phyloP scores from a whole-genome alignment of 2,888 invertebrate species.

The Hypomecis punctinalis region DNA sequence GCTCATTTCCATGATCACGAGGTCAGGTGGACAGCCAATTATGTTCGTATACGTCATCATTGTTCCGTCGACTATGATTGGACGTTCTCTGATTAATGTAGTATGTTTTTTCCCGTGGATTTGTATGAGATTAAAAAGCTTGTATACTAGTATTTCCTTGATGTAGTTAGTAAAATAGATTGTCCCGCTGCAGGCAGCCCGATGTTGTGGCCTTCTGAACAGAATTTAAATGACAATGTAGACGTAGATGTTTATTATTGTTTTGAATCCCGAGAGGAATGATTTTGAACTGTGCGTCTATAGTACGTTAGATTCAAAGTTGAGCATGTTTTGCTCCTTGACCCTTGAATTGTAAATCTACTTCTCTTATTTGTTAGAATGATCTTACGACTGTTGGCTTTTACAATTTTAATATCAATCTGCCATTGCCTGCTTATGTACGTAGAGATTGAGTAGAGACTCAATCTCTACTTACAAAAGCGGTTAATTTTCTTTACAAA shows the following conservation, averaged over 20 bases:
- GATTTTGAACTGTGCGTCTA: background rate
- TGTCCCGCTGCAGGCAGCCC: conserved; percentile 27
- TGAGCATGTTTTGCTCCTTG: background rate
- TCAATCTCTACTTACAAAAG: background rate
- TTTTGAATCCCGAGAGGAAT: background rate
- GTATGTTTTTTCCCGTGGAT: background rate
- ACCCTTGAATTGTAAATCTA: too few species aligned
- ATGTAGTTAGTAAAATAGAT: conserved; percentile 16
- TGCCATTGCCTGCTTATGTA: too few species aligned
- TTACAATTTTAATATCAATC: too few species aligned
- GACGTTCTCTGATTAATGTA: background rate
- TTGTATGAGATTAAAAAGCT: conserved; percentile 1
- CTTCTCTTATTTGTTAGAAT: too few species aligned
- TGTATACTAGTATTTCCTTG: conserved; percentile 14
- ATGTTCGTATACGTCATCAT: background rate
- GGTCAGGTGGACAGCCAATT: background rate
- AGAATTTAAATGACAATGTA: conserved; percentile 37
- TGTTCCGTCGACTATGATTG: background rate
- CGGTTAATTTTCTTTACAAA: background rate
- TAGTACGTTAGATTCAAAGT: background rate
- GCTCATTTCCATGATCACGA: background rate
- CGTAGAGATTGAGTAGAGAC: too few species aligned
- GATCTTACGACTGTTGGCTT: too few species aligned
- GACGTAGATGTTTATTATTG: conserved; percentile 12
- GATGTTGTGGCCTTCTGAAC: conserved; percentile 35